Percentiles rank a stretch among this genome's conserved stretches.
Evolutionary conservation across 2,888 invertebrate species (phyloP).

Genomic region (Nineta flava): DNA sequence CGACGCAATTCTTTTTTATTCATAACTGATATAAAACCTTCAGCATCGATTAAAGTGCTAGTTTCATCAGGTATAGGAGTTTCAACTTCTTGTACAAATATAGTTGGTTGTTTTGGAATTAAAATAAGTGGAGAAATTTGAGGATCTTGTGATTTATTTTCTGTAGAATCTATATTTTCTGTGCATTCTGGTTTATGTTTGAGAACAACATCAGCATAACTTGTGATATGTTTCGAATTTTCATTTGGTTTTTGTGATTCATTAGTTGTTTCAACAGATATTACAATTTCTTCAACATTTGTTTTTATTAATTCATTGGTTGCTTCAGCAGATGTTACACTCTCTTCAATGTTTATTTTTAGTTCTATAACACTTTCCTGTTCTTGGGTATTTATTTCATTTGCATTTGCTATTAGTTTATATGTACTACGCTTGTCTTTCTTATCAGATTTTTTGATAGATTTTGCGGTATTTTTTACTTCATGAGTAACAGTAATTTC

Average conservation of each 20-base stretch:
- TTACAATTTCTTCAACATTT: neutral
- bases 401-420: no score
- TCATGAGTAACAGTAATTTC: no score
- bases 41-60: slow-evolving; percentile 22
- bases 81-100: no score
- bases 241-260: no score
- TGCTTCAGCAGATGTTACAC: neutral
- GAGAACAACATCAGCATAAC: neutral
- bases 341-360: neutral
- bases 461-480: no score
- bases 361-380: neutral
- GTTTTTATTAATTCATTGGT: neutral
- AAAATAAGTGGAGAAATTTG: no score
- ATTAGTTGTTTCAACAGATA: neutral
- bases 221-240: no score
- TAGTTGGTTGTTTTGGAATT: no score
- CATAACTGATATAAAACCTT: slow-evolving; percentile 32
- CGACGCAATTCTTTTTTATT: slow-evolving; percentile 27
- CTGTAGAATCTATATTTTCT: no score
- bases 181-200: no score
- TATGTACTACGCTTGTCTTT: neutral
- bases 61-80: slow-evolving; percentile 11
- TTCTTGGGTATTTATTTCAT: neutral
- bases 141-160: no score
- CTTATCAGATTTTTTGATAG: no score